Base-by-base conservation (phyloP, 1,140 invertebrate genomes). In the Meloidogyne chitwoodi region DNA sequence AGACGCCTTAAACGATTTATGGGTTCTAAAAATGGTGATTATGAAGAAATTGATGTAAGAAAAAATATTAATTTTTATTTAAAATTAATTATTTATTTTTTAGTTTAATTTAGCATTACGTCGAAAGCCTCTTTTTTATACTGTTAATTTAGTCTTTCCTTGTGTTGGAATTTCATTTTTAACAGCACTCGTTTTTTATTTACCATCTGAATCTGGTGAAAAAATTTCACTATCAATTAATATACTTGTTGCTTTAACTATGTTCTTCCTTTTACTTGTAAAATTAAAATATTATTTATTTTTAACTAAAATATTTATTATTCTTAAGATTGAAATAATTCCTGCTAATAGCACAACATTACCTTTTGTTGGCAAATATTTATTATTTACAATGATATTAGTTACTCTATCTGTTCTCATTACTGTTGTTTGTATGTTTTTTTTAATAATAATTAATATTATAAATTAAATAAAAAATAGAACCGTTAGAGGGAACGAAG, bases 321-420 rank as follows among this genome's bases (percentile, higher is more conserved):
- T 31, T 90, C 34, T 99, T 87, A 92, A 98, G 74, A 95, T 83
- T 22, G 86, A 96, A 89, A 98, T 98, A 82, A 98, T 99, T 84
- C 96, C 97, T 10, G 96, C 97, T 8, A 99, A 96, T 34, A 97
- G 94, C 22, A 90, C 98, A 76, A 95, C 96, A 38, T 94, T 99
- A 34, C 96, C 97, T 24, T 90, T 99, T 31, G 85, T 87, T 26
- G 96, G 96, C 75, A 99, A 99, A 91, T 99, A 99, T 90, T 91
- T 99, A 61, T 91, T 99, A 86, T 99, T 99, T 88, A 97, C 97
- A 68, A 98, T 99, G 95, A 96, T 99, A 84, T 91, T 99, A 77
- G 96, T 99, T 70, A 99, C 96, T 62, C 90, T 98, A 48, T 97
- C 95, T 34, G 97, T 98, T 89, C 94, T 96, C 88, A 94, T 98